These are phyloP conservation scores for Brachystomella parvula DNA, from an alignment of 1,140 invertebrate species.

Conservation along the genomic window DNA sequence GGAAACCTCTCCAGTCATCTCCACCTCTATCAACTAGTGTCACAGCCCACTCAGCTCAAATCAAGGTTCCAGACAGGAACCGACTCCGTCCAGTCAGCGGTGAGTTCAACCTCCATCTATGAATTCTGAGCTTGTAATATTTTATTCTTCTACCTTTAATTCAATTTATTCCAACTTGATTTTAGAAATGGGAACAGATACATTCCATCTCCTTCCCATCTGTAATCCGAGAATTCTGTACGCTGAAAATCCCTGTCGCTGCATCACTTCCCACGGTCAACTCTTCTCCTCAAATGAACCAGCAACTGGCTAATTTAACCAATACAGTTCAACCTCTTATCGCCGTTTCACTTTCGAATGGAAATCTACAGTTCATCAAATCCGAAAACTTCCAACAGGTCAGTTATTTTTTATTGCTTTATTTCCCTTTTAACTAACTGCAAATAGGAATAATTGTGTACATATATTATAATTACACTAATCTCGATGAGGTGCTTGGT, in stretches of 20 bases:
- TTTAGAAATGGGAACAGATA: constrained; percentile 34
- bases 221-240: constrained; percentile 26
- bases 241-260: constrained; percentile 19
- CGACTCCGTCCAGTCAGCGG: constrained; percentile 16
- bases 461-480: not conserved
- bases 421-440: not conserved
- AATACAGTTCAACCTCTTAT: constrained; percentile 25
- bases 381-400: constrained; percentile 36
- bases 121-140: not conserved
- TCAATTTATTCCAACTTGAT: constrained; percentile 7
- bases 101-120: constrained; percentile 15
- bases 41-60: constrained; percentile 25
- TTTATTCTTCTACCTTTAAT: not conserved
- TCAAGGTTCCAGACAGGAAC: constrained; percentile 25
- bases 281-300: constrained; percentile 1
- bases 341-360: constrained; percentile 27
- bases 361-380: constrained; percentile 21
- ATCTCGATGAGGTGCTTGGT: not conserved
- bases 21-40: constrained; percentile 28
- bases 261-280: constrained; percentile 17
- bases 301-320: constrained; percentile 18
- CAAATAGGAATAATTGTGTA: not conserved
- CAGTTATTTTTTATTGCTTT: not conserved
- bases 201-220: constrained; percentile 26
- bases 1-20: constrained; percentile 18